Conservation (phyloP, 2,113 vertebrate species). For the Scomber scombrus region DNA sequence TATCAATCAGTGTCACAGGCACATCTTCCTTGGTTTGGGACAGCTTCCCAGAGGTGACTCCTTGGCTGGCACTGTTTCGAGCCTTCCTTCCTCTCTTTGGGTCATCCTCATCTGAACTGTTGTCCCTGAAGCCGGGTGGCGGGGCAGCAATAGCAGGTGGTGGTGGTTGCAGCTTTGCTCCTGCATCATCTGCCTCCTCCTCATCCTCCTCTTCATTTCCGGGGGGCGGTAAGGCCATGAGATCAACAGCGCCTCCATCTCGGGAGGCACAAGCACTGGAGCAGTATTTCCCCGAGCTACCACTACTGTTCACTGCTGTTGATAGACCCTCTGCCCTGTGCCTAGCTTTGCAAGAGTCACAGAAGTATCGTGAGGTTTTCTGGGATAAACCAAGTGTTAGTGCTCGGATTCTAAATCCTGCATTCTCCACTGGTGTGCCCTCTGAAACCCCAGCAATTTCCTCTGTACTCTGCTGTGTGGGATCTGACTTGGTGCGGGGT, state of each 20-base stretch:
- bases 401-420: conserved; percentile 87
- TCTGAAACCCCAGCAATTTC: conserved; percentile 82
- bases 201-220: conserved; percentile 91
- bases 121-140: conserved; percentile 97
- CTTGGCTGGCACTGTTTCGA: conserved; percentile 39
- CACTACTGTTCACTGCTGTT: conserved; percentile 61
- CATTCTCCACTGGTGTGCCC: conserved; percentile 80
- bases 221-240: conserved; percentile 94
- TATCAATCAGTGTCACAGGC: conserved; percentile 96
- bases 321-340: conserved; percentile 83
- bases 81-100: conserved; percentile 88
- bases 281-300: conserved; percentile 80
- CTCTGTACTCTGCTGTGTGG: conserved; percentile 92
- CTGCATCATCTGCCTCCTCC: conserved; percentile 73
- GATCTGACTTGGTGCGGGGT: conserved; percentile 96
- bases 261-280: conserved; percentile 85
- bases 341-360: conserved; percentile 95
- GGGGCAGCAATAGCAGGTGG: conserved; percentile 93
- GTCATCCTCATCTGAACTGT: conserved; percentile 97
- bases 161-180: conserved; percentile 86
- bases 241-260: conserved; percentile 92
- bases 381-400: conserved; percentile 91
- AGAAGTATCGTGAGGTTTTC: conserved; percentile 88
- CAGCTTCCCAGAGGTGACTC: conserved; percentile 55
- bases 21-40: conserved; percentile 89